Conservation (phyloP, 2,888 invertebrate species). For the Papilio gigon region DNA sequence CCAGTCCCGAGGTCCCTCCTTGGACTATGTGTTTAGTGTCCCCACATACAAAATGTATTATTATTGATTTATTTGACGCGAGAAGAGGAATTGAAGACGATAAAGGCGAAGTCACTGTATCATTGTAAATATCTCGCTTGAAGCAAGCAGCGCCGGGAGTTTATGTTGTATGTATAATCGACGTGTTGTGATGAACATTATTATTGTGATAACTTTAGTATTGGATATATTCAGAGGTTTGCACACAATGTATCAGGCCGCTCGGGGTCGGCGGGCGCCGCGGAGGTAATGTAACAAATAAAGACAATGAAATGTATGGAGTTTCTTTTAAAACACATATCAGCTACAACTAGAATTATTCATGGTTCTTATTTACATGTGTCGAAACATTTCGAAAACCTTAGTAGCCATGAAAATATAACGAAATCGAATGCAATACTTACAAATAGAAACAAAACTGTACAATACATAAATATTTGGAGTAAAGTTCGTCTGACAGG, state of each 20-base stretch:
- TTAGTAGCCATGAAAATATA: not conserved
- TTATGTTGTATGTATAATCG: slow-evolving; percentile 66
- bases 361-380: not conserved
- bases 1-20: slow-evolving; percentile 75
- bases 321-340: slow-evolving; percentile 60
- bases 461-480: too few species aligned
- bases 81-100: slow-evolving; percentile 48
- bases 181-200: slow-evolving; percentile 71
- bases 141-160: slow-evolving; percentile 51
- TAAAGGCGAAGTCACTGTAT: slow-evolving; percentile 50
- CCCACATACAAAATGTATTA: slow-evolving; percentile 81
- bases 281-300: slow-evolving; percentile 65
- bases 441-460: too few species aligned
- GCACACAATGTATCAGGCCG: slow-evolving; percentile 46
- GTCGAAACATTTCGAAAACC: not conserved
- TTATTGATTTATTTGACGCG: slow-evolving; percentile 62
- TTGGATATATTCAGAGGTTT: slow-evolving; percentile 46
- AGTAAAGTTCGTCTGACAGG: too few species aligned
- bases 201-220: slow-evolving; percentile 73
- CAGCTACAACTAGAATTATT: not conserved
- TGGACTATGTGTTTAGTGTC: slow-evolving; percentile 80
- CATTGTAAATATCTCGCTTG: slow-evolving; percentile 67
- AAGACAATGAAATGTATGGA: slow-evolving; percentile 65
- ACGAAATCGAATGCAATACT: not conserved
- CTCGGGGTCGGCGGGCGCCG: slow-evolving; percentile 41